These are phyloP conservation scores for Eustalomyia histrio DNA, from an alignment of 2,888 invertebrate genomes.

Conservation along the genomic window DNA sequence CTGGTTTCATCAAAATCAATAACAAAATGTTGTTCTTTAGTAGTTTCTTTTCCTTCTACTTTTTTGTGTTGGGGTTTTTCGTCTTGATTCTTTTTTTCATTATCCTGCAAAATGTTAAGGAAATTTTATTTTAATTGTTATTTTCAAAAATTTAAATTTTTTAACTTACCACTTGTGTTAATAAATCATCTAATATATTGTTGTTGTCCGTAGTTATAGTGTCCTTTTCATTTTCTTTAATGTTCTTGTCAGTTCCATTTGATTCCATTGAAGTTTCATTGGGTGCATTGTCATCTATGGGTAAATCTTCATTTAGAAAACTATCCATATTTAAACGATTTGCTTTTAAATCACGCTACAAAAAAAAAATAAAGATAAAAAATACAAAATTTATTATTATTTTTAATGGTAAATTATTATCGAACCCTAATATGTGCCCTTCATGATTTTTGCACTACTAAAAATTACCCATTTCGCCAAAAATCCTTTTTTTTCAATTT, in stretches of 20 bases:
- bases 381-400: no score
- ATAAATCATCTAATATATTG: slow-evolving; percentile 36
- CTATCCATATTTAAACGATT: slow-evolving; percentile 49
- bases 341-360: slow-evolving; percentile 56
- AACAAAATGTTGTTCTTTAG: neutral
- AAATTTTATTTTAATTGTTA: no score
- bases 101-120: slow-evolving; percentile 9
- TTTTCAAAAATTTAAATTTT: neutral
- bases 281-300: slow-evolving; percentile 1
- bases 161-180: slow-evolving; percentile 49
- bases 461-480: no score
- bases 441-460: no score
- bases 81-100: slow-evolving; percentile 5
- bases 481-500: no score
- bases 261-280: slow-evolving; percentile 24
- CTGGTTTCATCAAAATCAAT: slow-evolving; percentile 32
- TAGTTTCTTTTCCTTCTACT: neutral
- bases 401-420: no score
- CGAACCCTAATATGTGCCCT: no score
- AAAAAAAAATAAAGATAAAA: neutral
- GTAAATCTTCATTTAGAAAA: slow-evolving; percentile 28
- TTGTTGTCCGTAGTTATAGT: neutral
- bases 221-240: neutral
- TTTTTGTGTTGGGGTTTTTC: neutral
- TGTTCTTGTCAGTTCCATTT: neutral